phyloP scores from a whole-genome alignment of 1,140 invertebrate species.

The Zaprionus taronus region DNA sequence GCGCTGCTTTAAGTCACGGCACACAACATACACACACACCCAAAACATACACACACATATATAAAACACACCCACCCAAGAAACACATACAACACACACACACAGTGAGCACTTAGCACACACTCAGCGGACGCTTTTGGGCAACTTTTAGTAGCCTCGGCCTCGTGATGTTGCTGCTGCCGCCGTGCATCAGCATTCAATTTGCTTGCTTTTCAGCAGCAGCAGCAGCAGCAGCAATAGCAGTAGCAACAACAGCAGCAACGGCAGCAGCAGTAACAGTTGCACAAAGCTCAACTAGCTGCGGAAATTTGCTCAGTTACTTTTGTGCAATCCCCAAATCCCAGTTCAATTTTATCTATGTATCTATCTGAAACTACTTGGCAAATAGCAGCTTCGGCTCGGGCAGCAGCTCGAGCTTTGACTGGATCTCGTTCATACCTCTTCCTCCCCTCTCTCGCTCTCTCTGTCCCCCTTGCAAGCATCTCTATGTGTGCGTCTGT shows the following conservation, averaged over 20 bases:
- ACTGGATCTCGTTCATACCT: slow-evolving; percentile 7
- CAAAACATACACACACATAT: slow-evolving; percentile 3
- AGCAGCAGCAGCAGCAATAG: slow-evolving; percentile 13
- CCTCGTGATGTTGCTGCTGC: slow-evolving; percentile 19
- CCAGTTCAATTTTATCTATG: slow-evolving; percentile 83
- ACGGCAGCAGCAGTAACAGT: slow-evolving; percentile 8
- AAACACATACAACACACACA: slow-evolving; percentile 28
- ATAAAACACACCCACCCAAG: slow-evolving; percentile 33
- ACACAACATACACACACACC: slow-evolving; percentile 31
- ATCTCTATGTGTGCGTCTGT: slow-evolving; percentile 10
- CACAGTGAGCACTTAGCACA: slow-evolving; percentile 49
- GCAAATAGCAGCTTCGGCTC: slow-evolving; percentile 53
- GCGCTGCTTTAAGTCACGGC: slow-evolving; percentile 39
- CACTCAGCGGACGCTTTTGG: slow-evolving; percentile 34
- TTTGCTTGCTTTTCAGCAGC: slow-evolving; percentile 63
- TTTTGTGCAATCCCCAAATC: slow-evolving; percentile 81
- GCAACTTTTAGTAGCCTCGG: slow-evolving; percentile 43
- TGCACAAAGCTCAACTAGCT: slow-evolving; percentile 73
- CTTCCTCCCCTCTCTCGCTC: neutral
- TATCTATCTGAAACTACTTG: slow-evolving; percentile 78
- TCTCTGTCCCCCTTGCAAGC: slow-evolving; percentile 8
- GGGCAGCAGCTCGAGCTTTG: slow-evolving; percentile 16
- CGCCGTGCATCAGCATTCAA: slow-evolving; percentile 68
- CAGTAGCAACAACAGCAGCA: neutral
- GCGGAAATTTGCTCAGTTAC: slow-evolving; percentile 82